These are phyloP conservation scores for Illadopsis cleaveri DNA, from an alignment of 2,113 vertebrate species.

Conservation along the genomic window DNA sequence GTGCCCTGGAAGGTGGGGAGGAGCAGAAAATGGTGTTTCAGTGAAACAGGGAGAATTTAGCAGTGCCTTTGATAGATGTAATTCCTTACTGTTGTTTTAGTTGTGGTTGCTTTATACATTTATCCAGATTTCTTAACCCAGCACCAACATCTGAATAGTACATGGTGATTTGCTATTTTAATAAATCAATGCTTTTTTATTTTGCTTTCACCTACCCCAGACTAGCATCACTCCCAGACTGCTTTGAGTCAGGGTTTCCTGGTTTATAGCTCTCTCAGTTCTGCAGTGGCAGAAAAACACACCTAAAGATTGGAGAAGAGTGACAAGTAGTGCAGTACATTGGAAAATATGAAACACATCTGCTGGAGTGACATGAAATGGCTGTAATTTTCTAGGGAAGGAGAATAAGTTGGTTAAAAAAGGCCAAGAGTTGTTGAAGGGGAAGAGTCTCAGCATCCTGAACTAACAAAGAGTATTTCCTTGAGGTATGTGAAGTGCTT, in stretches of 20 bases:
- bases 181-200: not conserved
- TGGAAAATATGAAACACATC: not conserved
- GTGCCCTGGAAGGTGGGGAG: not conserved
- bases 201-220: not conserved
- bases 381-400: not conserved
- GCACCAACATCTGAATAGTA: not conserved
- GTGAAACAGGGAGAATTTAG: not conserved
- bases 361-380: not conserved
- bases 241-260: not conserved
- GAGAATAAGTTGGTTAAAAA: not conserved
- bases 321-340: not conserved
- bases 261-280: not conserved
- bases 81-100: not conserved
- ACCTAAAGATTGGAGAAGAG: not conserved
- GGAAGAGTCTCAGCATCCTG: not conserved
- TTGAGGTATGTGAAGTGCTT: not conserved
- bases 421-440: not conserved
- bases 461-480: not conserved
- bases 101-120: not conserved
- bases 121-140: not conserved
- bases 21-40: not conserved
- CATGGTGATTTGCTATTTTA: not conserved
- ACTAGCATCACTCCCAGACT: not conserved
- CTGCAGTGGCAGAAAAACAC: not conserved
- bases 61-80: not conserved